A percentile compares a stretch with the other conserved stretches of the same genome.
phyloP scores from a whole-genome alignment of 2,797 vertebrate genomes.

The Poeciliopsis turneri region DNA sequence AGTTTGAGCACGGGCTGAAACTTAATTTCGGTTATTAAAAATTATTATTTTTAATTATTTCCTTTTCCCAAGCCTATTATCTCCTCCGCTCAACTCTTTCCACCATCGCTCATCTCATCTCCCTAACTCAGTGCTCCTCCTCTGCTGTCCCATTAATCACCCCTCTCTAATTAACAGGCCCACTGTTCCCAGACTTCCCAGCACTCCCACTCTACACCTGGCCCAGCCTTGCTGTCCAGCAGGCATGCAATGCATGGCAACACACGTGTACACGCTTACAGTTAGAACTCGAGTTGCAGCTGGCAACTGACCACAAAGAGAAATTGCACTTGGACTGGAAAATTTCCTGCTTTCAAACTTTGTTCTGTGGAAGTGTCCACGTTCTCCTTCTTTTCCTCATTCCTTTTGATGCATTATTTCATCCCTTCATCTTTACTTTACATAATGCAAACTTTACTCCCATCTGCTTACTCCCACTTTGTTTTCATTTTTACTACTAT shows the following conservation, averaged over 20 bases:
- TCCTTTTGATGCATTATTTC: constrained; percentile 47
- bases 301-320: constrained; percentile 69
- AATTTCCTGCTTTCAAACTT: constrained; percentile 11
- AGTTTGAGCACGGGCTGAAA: neutral
- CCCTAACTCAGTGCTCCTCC: constrained; percentile 65
- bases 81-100: constrained; percentile 44
- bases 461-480: constrained; percentile 7
- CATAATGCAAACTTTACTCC: constrained; percentile 40
- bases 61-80: constrained; percentile 45
- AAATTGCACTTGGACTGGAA: constrained; percentile 41
- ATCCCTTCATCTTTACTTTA: constrained; percentile 35
- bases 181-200: constrained; percentile 79
- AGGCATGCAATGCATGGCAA: constrained; percentile 61
- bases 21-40: neutral
- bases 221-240: constrained; percentile 81
- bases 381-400: constrained; percentile 18
- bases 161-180: constrained; percentile 98
- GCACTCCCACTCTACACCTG: constrained; percentile 85
- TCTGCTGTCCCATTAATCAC: constrained; percentile 93
- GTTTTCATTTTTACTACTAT: constrained; percentile 50
- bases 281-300: constrained; percentile 55
- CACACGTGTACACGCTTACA: constrained; percentile 38
- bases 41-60: constrained; percentile 21
- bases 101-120: constrained; percentile 58
- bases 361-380: neutral